Evolutionary conservation across 2,797 vertebrate genomes (phyloP).

Genomic region (Urocyon cinereoargenteus): DNA sequence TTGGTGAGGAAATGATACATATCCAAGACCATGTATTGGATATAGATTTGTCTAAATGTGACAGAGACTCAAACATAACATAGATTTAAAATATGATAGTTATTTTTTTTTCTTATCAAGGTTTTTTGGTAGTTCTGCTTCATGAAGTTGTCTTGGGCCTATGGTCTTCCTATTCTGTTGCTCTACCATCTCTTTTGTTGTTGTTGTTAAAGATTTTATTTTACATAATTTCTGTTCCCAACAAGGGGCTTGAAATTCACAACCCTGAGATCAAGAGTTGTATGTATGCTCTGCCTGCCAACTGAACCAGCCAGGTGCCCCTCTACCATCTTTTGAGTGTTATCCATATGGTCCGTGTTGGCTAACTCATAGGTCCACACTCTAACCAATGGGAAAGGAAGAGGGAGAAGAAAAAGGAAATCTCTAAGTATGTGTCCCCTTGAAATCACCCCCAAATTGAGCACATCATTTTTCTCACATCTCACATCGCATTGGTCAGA

Average conservation of each 20-base stretch:
- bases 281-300: background rate
- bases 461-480: background rate
- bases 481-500: background rate
- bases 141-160: background rate
- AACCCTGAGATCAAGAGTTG: background rate
- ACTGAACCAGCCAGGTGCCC: background rate
- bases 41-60: background rate
- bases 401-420: background rate
- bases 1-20: background rate
- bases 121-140: background rate
- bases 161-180: background rate
- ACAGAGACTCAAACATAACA: background rate
- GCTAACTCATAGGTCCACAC: too few relatives aligned
- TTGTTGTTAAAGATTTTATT: background rate
- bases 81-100: background rate
- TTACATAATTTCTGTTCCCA: background rate
- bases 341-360: background rate
- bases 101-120: slow-evolving; percentile 46
- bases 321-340: background rate
- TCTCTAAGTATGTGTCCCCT: background rate
- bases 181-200: background rate
- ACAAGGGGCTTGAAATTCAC: background rate
- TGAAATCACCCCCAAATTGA: background rate
- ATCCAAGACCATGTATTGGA: background rate
- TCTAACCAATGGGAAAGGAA: background rate